phyloP scores from a whole-genome alignment of 2,888 invertebrate species.

The Timema cristinae region DNA sequence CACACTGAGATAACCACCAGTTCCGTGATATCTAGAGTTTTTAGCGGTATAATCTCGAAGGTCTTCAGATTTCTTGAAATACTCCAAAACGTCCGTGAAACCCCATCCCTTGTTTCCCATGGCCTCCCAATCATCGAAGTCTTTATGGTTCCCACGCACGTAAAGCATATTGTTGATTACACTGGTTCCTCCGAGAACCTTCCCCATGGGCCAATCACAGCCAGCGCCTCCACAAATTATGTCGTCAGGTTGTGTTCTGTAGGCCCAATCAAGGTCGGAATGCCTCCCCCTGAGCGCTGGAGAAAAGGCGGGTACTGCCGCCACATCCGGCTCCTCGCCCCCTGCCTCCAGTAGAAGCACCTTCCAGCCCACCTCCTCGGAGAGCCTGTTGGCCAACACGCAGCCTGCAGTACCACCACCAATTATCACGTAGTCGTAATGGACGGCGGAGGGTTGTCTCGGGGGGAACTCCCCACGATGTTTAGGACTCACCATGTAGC shows the following conservation, averaged over 20 bases:
- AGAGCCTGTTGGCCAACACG: constrained; percentile 19
- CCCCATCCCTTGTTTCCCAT: constrained; percentile 88
- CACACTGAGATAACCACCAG: constrained; percentile 67
- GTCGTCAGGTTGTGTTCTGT: neutral
- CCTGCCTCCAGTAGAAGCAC: constrained; percentile 5
- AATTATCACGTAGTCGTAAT: constrained; percentile 20
- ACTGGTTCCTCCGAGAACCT: constrained; percentile 84
- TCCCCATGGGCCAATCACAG: constrained; percentile 74
- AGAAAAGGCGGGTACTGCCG: constrained; percentile 5
- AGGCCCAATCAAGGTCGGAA: neutral
- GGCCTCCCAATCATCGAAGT: constrained; percentile 87
- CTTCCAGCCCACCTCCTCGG: constrained; percentile 20
- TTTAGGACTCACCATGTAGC: neutral
- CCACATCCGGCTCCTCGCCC: constrained; percentile 8
- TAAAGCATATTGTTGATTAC: constrained; percentile 92
- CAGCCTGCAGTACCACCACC: constrained; percentile 24
- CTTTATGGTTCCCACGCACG: constrained; percentile 79
- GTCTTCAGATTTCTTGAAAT: constrained; percentile 89
- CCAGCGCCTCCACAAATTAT: too few relatives aligned
- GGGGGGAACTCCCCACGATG: neutral
- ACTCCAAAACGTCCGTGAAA: constrained; percentile 69
- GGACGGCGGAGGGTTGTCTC: constrained; percentile 1
- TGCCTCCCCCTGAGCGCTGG: neutral
- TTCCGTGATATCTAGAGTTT: constrained; percentile 51
- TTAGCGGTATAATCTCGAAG: constrained; percentile 56